A percentile compares a stretch with the other conserved stretches of the same genome.
Conservation (phyloP, 1,140 invertebrate genomes). For the Drosophila kanapiae region DNA sequence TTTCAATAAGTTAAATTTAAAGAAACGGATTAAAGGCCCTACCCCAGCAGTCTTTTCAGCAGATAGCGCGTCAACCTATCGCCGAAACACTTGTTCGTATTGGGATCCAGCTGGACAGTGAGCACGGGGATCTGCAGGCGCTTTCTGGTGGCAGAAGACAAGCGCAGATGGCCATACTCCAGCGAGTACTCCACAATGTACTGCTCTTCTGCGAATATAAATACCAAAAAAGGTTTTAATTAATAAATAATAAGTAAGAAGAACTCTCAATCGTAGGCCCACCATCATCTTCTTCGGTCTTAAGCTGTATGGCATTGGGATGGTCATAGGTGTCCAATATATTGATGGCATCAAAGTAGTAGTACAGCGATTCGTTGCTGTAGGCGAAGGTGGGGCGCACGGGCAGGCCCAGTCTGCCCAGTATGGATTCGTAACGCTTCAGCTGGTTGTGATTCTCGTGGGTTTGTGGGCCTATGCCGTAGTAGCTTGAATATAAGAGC, state of each 20-base stretch:
- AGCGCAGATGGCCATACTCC: conserved; percentile 97
- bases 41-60: conserved; percentile 95
- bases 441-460: conserved; percentile 62
- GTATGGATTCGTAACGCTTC: conserved; percentile 63
- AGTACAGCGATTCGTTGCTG: conserved; percentile 73
- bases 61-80: conserved; percentile 95
- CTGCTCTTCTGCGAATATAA: conserved; percentile 91
- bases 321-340: conserved; percentile 61
- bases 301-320: conserved; percentile 66
- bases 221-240: background rate
- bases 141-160: conserved; percentile 93
- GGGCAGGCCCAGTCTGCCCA: conserved; percentile 57
- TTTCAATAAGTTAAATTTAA: background rate
- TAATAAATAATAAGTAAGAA: no score
- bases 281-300: conserved; percentile 67
- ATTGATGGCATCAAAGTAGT: conserved; percentile 77
- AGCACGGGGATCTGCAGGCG: conserved; percentile 96
- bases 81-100: conserved; percentile 96
- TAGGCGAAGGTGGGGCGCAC: conserved; percentile 58
- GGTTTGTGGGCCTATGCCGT: conserved; percentile 76
- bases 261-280: background rate
- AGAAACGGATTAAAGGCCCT: background rate
- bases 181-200: conserved; percentile 99
- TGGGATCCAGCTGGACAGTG: conserved; percentile 96
- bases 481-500: conserved; percentile 42